These are phyloP conservation scores for Anniella stebbinsi DNA, from an alignment of 2,797 vertebrate genomes.

Conservation along the genomic window DNA sequence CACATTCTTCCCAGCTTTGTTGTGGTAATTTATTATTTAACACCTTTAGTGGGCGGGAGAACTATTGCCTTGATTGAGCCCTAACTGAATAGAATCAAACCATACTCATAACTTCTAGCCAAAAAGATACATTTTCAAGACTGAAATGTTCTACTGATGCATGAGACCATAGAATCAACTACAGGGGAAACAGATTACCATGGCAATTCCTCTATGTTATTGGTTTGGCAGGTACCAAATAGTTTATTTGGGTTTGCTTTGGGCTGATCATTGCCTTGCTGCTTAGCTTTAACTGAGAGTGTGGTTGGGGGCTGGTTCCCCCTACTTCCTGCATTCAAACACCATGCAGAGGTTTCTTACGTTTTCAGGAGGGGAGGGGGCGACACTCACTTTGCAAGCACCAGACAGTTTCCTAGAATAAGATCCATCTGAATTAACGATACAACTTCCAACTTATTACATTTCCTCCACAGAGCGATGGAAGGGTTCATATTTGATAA, in stretches of 20 bases:
- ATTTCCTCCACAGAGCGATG: conserved; percentile 35
- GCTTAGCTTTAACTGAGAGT: neutral
- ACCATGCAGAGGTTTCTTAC: neutral
- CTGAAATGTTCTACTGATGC: neutral
- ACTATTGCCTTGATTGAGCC: neutral
- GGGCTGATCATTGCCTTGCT: neutral
- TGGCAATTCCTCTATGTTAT: neutral
- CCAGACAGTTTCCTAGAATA: neutral
- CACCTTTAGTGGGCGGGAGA: neutral
- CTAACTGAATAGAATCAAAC: neutral
- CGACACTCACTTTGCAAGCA: neutral
- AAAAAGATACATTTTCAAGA: neutral
- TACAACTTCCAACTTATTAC: neutral
- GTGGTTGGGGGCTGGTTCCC: neutral
- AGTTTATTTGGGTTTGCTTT: accelerated
- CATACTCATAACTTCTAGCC: neutral
- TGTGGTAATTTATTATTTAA: neutral
- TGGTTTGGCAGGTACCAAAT: neutral
- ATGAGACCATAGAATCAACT: no score
- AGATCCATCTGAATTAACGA: conserved; percentile 51
- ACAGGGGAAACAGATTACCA: neutral
- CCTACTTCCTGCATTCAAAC: neutral
- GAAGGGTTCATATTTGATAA: conserved; percentile 81
- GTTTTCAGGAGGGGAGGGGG: neutral
- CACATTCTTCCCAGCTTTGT: neutral